These are phyloP conservation scores for Tragelaphus scriptus DNA, from an alignment of 2,113 vertebrate species.

Conservation along the genomic window DNA sequence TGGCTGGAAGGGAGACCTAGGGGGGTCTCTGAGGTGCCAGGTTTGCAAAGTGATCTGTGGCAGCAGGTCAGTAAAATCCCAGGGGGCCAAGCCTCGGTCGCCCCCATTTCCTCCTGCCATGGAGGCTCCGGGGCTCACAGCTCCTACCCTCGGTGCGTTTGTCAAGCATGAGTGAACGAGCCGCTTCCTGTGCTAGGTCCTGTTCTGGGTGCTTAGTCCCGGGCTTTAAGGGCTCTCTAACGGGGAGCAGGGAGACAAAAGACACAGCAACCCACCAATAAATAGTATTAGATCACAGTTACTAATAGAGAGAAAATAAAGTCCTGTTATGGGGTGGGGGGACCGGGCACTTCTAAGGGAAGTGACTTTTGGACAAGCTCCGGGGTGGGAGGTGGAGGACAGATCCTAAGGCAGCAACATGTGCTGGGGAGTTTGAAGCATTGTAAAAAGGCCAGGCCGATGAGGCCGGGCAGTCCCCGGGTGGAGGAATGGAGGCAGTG, in stretches of 20 bases:
- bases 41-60: neutral
- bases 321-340: fast-evolving
- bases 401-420: neutral
- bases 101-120: neutral
- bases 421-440: neutral
- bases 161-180: fast-evolving
- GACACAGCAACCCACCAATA: neutral
- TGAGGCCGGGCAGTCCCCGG: neutral
- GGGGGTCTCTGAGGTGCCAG: neutral
- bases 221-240: no score
- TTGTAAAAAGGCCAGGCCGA: neutral
- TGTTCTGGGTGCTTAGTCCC: neutral
- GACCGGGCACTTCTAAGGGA: neutral
- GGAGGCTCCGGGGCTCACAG: fast-evolving
- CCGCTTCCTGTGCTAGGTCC: neutral
- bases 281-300: neutral
- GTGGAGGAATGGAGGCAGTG: neutral
- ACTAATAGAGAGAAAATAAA: neutral
- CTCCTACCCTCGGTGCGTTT: fast-evolving
- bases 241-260: fast-evolving
- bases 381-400: neutral
- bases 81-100: fast-evolving
- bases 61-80: neutral
- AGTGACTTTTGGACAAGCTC: neutral
- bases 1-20: fast-evolving